Conservation (phyloP, 1,140 invertebrate species). For the Drosophila littoralis region DNA sequence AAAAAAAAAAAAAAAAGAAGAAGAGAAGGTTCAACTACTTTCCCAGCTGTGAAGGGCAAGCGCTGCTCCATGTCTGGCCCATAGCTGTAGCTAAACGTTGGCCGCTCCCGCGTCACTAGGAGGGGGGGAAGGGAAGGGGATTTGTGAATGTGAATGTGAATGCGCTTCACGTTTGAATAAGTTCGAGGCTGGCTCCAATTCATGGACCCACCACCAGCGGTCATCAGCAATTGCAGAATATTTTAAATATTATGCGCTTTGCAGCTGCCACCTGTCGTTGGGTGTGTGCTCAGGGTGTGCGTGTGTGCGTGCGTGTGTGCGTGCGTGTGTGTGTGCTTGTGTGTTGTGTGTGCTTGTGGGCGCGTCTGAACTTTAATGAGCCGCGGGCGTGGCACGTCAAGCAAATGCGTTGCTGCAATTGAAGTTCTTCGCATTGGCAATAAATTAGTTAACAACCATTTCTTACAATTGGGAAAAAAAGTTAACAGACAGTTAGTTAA, state of each 20-base stretch:
- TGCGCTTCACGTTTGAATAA: constrained; percentile 78
- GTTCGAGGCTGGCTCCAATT: constrained; percentile 71
- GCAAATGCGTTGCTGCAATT: constrained; percentile 19
- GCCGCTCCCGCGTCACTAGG: constrained; percentile 40
- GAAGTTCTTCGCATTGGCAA: background rate
- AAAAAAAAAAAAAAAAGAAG: background rate
- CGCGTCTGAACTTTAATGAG: constrained; percentile 62
- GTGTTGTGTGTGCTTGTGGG: constrained; percentile 56
- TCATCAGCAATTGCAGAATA: constrained; percentile 47
- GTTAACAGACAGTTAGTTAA: too few species aligned
- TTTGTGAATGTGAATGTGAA: constrained; percentile 37
- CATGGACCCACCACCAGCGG: constrained; percentile 38
- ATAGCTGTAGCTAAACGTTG: constrained; percentile 60
- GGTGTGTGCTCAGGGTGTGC: constrained; percentile 39
- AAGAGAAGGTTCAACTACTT: constrained; percentile 24
- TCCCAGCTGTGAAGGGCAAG: constrained; percentile 68
- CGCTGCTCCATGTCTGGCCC: constrained; percentile 11
- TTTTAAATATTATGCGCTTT: constrained; percentile 37
- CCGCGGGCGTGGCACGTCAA: constrained; percentile 26
- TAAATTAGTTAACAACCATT: constrained; percentile 20
- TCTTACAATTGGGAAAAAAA: background rate
- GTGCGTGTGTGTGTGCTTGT: constrained; percentile 26
- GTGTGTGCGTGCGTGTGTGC: constrained; percentile 36
- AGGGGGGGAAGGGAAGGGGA: too few species aligned
- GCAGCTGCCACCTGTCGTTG: constrained; percentile 66